Conservation (phyloP, 2,113 vertebrate genomes). For the Ciconia boyciana region DNA sequence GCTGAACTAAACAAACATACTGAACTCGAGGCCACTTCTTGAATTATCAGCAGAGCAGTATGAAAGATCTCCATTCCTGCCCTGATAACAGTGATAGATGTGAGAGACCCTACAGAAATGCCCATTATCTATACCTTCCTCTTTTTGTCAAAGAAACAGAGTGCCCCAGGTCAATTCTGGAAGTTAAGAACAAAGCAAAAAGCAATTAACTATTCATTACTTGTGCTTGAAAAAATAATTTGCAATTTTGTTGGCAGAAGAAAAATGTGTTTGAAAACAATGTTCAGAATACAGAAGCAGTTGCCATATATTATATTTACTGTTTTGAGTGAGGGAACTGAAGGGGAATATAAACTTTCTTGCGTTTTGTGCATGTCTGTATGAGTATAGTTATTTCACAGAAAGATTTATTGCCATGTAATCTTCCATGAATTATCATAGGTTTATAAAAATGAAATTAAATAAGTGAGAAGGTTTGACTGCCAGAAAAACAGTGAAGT, state of each 20-base stretch:
- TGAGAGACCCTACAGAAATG: neutral
- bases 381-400: neutral
- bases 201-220: neutral
- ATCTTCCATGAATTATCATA: neutral
- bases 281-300: neutral
- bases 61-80: neutral
- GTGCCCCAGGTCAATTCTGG: neutral
- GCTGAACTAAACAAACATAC: neutral
- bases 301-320: neutral
- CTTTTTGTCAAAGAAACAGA: neutral
- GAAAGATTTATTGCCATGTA: neutral
- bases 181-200: neutral
- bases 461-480: neutral
- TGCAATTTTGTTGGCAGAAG: neutral
- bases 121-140: neutral
- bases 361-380: neutral
- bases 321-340: neutral
- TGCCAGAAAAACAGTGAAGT: neutral
- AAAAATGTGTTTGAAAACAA: neutral
- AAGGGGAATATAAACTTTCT: neutral
- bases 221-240: neutral
- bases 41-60: neutral
- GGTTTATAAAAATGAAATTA: neutral
- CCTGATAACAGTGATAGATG: conserved; percentile 45
- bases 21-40: neutral